Base-by-base conservation (phyloP, 2,797 vertebrate species). In the Oreortyx pictus region DNA sequence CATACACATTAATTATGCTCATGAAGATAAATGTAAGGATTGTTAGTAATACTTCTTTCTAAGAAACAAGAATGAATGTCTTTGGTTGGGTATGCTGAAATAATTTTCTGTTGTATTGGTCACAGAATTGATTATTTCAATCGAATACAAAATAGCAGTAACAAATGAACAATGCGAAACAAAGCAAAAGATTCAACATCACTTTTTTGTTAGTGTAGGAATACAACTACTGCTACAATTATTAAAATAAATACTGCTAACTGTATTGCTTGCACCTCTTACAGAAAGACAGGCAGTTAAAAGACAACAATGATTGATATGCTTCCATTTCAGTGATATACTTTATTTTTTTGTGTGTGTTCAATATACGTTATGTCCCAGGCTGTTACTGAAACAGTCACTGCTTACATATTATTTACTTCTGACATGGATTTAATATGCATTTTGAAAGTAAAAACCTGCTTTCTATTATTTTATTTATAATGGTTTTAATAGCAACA, bases 151-250 rank as follows among this genome's bases (percentile, higher is more conserved):
- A 67, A 6, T 5, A 68, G 2, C 2, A 49, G 29, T 66, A 47
- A 13, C 1, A 46, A 54, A 86, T 64, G 5, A n/a, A 24, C n/a
- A 23, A 59, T 59, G 56, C n/a, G 35, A 33, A 57, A 33, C 2
- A 60, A 33, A 59, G n/a, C 49, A 50, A 50, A 0, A 0, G 2
- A 1, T 2, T 39, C 20, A 49, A 15, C 5, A 35, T 0, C 2
- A 27, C 5, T 6, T 65, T 56, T 41, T 11, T 37, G n/a, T 43
- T 20, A 50, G 60, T 49, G 6, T 16, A 59, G 64, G 15, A 73
- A 72, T 68, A 60, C 43, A 77, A 17, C 1, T 41, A 44, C 47
- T 54, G 15, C 13, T 78, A 59, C 7, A 3, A n/a, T 49, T 39
- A 35, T 44, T 61, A 49, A 75, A 25, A 16, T 37, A 78, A 67